A percentile compares a stretch with the other conserved stretches of the same genome.
phyloP scores from a whole-genome alignment of 2,113 vertebrate species.

The Sciurus niger region DNA sequence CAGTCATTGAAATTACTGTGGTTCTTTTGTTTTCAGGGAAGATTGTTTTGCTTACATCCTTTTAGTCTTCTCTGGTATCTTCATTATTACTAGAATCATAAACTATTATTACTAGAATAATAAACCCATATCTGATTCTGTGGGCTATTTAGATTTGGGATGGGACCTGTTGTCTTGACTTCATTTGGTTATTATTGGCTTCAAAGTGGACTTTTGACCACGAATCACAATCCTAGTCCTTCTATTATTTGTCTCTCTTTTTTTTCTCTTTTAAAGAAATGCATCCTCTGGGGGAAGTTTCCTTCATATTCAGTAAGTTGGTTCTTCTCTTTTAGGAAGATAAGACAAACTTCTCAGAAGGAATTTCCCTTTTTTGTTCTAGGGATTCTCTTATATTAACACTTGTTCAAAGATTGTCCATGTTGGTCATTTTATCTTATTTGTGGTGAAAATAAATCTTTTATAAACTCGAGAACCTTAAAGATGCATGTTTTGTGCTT shows the following conservation, averaged over 20 bases:
- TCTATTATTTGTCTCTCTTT: not conserved
- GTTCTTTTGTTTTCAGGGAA: conserved; percentile 16
- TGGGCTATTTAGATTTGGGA: not conserved
- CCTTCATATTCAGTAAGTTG: not conserved
- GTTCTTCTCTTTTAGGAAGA: conserved; percentile 36
- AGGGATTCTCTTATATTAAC: not conserved
- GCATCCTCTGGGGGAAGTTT: not conserved
- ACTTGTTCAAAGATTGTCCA: not conserved
- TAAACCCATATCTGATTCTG: not conserved
- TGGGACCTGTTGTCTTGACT: not conserved
- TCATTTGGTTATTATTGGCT: not conserved
- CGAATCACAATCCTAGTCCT: not conserved
- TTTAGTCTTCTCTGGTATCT: not conserved
- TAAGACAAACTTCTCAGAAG: conserved; percentile 36
- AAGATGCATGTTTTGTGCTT: not conserved
- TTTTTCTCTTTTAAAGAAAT: not conserved
- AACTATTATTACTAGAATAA: not conserved
- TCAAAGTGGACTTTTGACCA: not conserved
- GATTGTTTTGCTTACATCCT: not conserved
- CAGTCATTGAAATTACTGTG: not conserved
- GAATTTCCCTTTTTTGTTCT: not conserved
- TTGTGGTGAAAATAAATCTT: not conserved
- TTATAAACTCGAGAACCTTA: not conserved
- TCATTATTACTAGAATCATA: not conserved
- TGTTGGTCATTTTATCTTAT: not conserved